A percentile compares a stretch with the other conserved stretches of the same genome.
phyloP scores from a whole-genome alignment of 1,140 invertebrate species.

The Saccostrea echinata region DNA sequence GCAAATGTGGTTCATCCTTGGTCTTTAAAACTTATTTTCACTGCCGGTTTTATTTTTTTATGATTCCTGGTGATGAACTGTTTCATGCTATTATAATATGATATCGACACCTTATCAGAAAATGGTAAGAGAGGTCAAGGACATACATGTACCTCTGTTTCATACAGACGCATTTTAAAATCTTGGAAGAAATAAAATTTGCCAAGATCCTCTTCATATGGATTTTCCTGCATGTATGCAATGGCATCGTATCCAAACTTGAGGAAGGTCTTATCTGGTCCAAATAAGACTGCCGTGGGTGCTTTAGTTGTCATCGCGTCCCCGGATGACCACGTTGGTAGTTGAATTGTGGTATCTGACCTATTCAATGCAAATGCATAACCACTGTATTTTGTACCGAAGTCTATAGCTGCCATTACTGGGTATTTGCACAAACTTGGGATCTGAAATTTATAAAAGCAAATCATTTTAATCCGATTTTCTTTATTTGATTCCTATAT shows the following conservation, averaged over 20 bases:
- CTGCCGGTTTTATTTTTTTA: too few species aligned
- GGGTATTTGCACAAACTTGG: background rate
- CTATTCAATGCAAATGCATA: constrained; percentile 13
- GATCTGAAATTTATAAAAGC: background rate
- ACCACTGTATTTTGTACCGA: constrained; percentile 34
- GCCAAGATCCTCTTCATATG: background rate
- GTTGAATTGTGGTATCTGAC: background rate
- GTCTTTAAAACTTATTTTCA: too few species aligned
- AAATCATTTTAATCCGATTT: background rate
- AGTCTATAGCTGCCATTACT: constrained; percentile 38
- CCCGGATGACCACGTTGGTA: background rate
- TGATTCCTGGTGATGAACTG: too few species aligned
- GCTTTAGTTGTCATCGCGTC: background rate
- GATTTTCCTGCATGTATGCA: background rate
- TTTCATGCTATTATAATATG: too few species aligned
- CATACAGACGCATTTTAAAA: constrained; percentile 41
- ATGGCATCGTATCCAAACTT: constrained; percentile 44
- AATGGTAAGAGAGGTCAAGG: too few species aligned
- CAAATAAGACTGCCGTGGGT: constrained; percentile 31
- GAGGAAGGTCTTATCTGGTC: constrained; percentile 27
- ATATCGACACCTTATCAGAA: too few species aligned
- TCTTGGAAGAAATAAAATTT: constrained; percentile 43
- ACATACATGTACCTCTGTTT: background rate
- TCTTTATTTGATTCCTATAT: background rate
- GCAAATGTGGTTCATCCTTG: too few species aligned